Percentiles rank a stretch among this genome's conserved stretches.
Conservation (phyloP, 1,140 invertebrate species). For the Ostrea edulis region DNA sequence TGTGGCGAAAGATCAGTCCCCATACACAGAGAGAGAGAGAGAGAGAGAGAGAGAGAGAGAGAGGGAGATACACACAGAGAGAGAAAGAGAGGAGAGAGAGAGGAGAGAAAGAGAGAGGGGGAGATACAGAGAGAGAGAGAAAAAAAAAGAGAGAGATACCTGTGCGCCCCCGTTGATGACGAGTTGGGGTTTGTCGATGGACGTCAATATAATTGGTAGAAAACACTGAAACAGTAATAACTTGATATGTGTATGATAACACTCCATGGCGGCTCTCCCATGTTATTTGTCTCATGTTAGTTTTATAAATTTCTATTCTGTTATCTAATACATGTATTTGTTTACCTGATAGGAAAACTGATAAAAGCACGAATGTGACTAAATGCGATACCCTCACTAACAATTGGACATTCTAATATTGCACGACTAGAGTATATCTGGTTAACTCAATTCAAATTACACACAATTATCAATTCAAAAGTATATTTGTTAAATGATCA, state of each 20-base stretch:
- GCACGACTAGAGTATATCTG: too few relatives aligned
- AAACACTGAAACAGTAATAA: background rate
- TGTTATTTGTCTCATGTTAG: background rate
- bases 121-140: background rate
- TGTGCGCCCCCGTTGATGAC: background rate
- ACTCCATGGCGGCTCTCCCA: background rate
- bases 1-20: background rate
- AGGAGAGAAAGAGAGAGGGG: too few relatives aligned
- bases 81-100: too few relatives aligned
- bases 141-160: background rate
- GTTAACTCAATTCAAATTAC: too few relatives aligned
- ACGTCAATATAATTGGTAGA: background rate
- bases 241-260: background rate
- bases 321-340: conserved; percentile 25
- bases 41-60: too few relatives aligned
- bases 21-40: too few relatives aligned
- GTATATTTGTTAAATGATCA: too few relatives aligned
- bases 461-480: too few relatives aligned
- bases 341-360: background rate
- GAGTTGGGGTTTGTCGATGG: background rate
- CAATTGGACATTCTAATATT: too few relatives aligned
- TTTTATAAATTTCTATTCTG: background rate
- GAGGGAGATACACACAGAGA: background rate
- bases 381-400: too few relatives aligned
- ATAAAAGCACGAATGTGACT: background rate